Percentiles rank a stretch among this genome's conserved stretches.
These are phyloP conservation scores for Mesorhabditis belari DNA, from an alignment of 2,888 invertebrate species.

Conservation along the genomic window DNA sequence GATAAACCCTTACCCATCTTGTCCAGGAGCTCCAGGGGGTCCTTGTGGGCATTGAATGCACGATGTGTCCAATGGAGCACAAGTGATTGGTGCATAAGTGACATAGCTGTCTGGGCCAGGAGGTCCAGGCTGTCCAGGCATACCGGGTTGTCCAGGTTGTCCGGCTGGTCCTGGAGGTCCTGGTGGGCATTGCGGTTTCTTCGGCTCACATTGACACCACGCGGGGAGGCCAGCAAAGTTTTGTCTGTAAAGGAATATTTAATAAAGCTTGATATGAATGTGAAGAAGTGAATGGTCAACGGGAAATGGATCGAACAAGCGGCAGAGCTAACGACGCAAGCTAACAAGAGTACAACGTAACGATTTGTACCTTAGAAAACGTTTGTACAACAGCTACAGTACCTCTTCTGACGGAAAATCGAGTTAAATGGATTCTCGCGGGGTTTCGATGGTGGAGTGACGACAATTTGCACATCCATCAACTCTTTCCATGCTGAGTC, in stretches of 20 bases:
- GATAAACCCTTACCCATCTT: constrained; percentile 11
- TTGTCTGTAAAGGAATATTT: no score
- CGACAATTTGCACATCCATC: constrained; percentile 47
- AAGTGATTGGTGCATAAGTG: constrained; percentile 21
- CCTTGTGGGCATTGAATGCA: constrained; percentile 22
- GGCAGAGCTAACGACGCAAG: no score
- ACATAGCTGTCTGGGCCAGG: constrained; percentile 19
- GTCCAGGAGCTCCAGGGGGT: constrained; percentile 18
- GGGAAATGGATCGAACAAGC: no score
- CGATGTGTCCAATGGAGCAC: constrained; percentile 16
- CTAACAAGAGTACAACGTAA: no score
- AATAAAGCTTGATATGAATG: no score
- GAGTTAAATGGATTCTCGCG: constrained; percentile 31
- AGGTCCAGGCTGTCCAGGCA: constrained; percentile 17
- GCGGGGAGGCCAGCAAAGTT: constrained; percentile 23
- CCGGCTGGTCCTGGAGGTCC: constrained; percentile 33
- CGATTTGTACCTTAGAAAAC: constrained; percentile 13
- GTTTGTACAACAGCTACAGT: no score
- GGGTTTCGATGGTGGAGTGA: constrained; percentile 44
- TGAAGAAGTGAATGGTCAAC: no score
- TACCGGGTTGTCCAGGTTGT: constrained; percentile 20
- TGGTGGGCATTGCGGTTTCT: constrained; percentile 20
- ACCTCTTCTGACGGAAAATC: constrained; percentile 43
- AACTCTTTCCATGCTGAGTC: constrained; percentile 46
- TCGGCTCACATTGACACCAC: constrained; percentile 30